Base-by-base conservation (phyloP, 2,113 vertebrate species). In the Cryptomyrus ogoouensis region DNA sequence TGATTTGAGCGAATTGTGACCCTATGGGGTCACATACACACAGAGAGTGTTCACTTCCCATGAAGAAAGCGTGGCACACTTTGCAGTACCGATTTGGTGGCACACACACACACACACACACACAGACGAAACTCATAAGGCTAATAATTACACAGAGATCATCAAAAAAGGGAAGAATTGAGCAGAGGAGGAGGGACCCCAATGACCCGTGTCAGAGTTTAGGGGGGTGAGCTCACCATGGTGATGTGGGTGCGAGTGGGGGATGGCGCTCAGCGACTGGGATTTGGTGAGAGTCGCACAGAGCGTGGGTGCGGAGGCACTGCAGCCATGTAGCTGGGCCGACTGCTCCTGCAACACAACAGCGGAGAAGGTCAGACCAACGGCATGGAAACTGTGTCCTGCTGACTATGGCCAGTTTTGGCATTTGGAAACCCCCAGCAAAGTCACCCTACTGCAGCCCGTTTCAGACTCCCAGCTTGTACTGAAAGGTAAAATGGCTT, bases 281-380 rank as follows among this genome's bases (percentile, higher is more conserved):
- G 35, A 52, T 86, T 89, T 89, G 77, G 89, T 42, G 9, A 77
- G 21, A 1, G 58, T 49, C 86, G 62, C 74, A 90, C 90, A 93
- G 50, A 93, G 93, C 1, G 88, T 90, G 4, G 92, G 92, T 3
- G 92, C 93, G 0, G 92, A 93, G 39, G 89, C 85, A 21, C 92
- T 93, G 83, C n/a, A 88, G 15, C 49, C 80, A 88, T 91, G 90
- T 80, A 91, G 89, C 53, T 90, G 90, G 46, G 44, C 53, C 3
- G 88, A 87, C 84, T 90, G 91, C 50, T 90, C 91, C 92, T 92
- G 35, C 3, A 87, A 89, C 24, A 91, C 85, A 91, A 10, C 47
- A 53, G 46, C 31, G 0, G 49, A 56, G 35, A 17, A 3, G 47
- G 85, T 21, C 24, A 6, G 27, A 53, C 50, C 46, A 2, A 50